Percentiles rank a stretch among this genome's conserved stretches.
phyloP scores from a whole-genome alignment of 2,797 vertebrate genomes.

The Gobio occitaniae region DNA sequence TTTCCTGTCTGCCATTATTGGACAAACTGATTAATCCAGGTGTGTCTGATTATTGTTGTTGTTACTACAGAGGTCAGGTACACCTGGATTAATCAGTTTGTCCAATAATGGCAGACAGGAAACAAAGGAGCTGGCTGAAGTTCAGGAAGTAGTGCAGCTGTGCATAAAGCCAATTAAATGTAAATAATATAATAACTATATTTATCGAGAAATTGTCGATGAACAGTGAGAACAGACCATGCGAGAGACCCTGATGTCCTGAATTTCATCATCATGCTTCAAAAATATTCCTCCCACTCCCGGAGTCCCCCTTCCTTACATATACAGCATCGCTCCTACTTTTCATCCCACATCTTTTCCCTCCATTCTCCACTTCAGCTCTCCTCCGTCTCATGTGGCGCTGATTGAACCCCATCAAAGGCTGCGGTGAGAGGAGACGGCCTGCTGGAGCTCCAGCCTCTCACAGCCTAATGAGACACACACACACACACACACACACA shows the following conservation, averaged over 20 bases:
- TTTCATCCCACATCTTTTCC: slow-evolving; percentile 48
- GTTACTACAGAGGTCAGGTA: too few species aligned
- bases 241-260: not conserved
- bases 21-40: too few species aligned
- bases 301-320: slow-evolving; percentile 59
- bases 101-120: too few species aligned
- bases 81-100: too few species aligned
- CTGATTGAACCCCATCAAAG: slow-evolving; percentile 87
- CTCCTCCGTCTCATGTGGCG: slow-evolving; percentile 81
- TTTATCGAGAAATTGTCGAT: not conserved
- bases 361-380: slow-evolving; percentile 15
- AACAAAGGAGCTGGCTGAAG: too few species aligned
- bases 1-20: too few species aligned
- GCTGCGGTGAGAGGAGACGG: slow-evolving; percentile 79
- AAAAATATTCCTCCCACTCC: not conserved
- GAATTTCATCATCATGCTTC: slow-evolving; percentile 40
- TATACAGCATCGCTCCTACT: slow-evolving; percentile 65
- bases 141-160: too few species aligned
- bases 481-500: slow-evolving; percentile 31
- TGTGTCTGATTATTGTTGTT: too few species aligned
- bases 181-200: not conserved
- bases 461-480: slow-evolving; percentile 79
- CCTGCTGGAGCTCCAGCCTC: slow-evolving; percentile 81
- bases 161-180: too few species aligned
- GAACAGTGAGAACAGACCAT: not conserved